phyloP scores from a whole-genome alignment of 2,797 vertebrate species.

The Tokudaia muenninki region DNA sequence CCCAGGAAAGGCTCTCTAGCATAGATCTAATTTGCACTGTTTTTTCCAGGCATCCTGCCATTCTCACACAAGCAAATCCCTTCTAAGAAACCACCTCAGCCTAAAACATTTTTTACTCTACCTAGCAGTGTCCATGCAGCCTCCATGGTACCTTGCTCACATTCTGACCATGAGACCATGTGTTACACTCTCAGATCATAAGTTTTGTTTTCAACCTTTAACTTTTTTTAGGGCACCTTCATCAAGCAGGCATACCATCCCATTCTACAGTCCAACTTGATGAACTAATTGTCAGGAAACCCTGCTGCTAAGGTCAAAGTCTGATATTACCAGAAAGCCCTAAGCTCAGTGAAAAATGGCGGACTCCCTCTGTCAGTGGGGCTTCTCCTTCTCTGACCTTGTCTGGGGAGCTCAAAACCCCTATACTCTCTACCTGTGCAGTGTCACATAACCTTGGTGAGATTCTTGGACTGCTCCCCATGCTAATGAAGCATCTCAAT shows the following conservation, averaged over 20 bases:
- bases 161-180: background rate
- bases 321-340: too few relatives aligned
- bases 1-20: background rate
- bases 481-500: too few relatives aligned
- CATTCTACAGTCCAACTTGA: background rate
- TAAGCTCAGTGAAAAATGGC: too few relatives aligned
- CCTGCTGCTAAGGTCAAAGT: too few relatives aligned
- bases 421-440: too few relatives aligned
- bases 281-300: background rate
- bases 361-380: too few relatives aligned
- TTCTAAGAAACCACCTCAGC: background rate
- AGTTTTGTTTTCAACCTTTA: background rate
- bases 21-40: background rate
- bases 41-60: background rate
- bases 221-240: background rate
- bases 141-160: too few relatives aligned
- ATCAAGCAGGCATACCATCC: background rate
- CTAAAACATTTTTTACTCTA: background rate
- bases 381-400: too few relatives aligned
- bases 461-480: too few relatives aligned
- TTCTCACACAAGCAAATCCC: background rate
- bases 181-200: background rate
- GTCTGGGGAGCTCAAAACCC: too few relatives aligned
- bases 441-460: too few relatives aligned
- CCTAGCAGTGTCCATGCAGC: background rate